Conservation (phyloP, 2,113 vertebrate genomes). For the Dryoscopus gambensis region DNA sequence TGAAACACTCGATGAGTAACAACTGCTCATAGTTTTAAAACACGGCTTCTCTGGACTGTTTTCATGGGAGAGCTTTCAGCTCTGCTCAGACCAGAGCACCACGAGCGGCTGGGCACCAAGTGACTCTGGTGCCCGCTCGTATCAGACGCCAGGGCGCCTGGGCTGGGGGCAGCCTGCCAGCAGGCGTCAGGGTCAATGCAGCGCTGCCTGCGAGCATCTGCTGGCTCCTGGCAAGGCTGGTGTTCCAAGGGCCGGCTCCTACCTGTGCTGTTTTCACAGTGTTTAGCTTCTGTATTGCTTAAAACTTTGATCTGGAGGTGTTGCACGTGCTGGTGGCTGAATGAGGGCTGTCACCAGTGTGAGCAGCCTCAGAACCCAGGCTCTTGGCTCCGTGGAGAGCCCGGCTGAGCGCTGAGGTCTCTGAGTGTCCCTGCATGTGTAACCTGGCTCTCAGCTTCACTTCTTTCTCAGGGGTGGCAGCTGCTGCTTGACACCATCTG, state of each 20-base stretch:
- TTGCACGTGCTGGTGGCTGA: rapidly evolving
- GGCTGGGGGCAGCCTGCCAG: not conserved
- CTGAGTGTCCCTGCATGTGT: rapidly evolving
- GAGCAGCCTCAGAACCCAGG: not conserved
- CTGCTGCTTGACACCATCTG: not conserved
- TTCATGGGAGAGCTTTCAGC: not conserved
- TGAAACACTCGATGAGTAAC: not conserved
- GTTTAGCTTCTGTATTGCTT: not conserved
- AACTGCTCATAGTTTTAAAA: not conserved
- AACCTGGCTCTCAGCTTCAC: not conserved
- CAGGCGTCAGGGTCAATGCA: no score
- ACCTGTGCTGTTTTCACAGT: rapidly evolving
- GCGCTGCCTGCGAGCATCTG: no score
- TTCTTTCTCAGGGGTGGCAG: not conserved
- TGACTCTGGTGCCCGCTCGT: not conserved
- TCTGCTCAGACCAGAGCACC: not conserved
- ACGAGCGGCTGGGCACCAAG: not conserved
- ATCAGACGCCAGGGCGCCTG: not conserved
- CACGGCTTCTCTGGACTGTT: not conserved
- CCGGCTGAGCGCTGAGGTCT: not conserved
- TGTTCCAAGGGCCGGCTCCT: not conserved
- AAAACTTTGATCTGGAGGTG: not conserved
- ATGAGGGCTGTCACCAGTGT: rapidly evolving
- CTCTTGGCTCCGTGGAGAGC: rapidly evolving
- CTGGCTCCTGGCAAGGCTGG: not conserved